These are phyloP conservation scores for Mus spretus DNA, from an alignment of 2,797 vertebrate genomes.

Conservation along the genomic window DNA sequence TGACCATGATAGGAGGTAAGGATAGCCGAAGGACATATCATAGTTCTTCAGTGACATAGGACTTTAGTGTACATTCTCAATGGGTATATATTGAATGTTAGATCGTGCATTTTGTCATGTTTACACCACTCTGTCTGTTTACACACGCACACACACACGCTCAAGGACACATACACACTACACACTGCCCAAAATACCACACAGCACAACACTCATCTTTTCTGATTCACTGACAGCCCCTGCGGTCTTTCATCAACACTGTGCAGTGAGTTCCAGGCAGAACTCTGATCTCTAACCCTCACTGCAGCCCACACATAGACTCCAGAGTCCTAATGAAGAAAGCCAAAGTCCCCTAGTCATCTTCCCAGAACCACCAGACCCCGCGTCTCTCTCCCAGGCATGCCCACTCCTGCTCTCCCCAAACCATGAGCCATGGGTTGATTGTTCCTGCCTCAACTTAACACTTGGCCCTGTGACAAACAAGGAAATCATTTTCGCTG, in stretches of 20 bases:
- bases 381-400: background rate
- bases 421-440: background rate
- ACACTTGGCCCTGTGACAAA: background rate
- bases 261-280: background rate
- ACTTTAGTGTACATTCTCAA: background rate
- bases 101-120: background rate
- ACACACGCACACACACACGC: background rate
- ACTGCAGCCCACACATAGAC: background rate
- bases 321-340: background rate
- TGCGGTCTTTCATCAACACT: no score
- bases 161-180: background rate
- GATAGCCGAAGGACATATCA: fast-evolving
- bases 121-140: background rate
- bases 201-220: background rate
- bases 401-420: background rate
- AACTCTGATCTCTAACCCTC: background rate
- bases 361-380: background rate
- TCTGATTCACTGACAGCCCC: fast-evolving
- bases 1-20: background rate
- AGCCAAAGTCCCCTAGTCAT: no score
- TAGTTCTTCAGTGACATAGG: fast-evolving
- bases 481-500: background rate
- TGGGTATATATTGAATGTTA: background rate
- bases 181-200: background rate
- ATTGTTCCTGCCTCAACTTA: background rate